phyloP scores from a whole-genome alignment of 2,797 vertebrate species.

The Apogon hyalosoma region DNA sequence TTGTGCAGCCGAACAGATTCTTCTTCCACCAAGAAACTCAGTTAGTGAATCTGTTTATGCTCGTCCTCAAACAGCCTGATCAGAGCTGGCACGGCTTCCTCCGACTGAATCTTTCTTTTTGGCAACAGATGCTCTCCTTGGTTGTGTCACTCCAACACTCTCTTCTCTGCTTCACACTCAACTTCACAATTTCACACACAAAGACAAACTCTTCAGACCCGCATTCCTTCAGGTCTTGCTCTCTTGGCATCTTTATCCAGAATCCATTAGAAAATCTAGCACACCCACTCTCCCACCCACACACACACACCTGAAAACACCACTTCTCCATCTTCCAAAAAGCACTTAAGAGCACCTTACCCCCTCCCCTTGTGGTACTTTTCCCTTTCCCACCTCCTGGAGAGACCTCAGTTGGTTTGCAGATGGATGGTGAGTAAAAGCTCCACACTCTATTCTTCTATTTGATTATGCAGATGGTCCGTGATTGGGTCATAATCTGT shows the following conservation, averaged over 20 bases:
- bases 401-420: constrained; percentile 6
- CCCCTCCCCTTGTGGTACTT: constrained; percentile 4
- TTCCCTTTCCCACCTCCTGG: not conserved
- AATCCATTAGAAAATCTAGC: constrained; percentile 31
- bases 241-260: constrained; percentile 12
- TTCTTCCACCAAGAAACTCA: not conserved
- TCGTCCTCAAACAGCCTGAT: not conserved
- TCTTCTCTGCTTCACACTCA: constrained; percentile 16
- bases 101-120: not conserved
- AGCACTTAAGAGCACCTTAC: constrained; percentile 34
- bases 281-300: constrained; percentile 3
- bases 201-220: constrained; percentile 6
- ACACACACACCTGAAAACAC: constrained; percentile 37
- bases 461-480: constrained; percentile 14
- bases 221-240: not conserved
- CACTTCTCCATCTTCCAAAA: constrained; percentile 31
- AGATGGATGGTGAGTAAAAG: not conserved
- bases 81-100: constrained; percentile 1
- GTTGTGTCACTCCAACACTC: constrained; percentile 14
- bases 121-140: constrained; percentile 9
- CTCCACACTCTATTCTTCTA: not conserved
- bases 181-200: constrained; percentile 23
- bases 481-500: constrained; percentile 24
- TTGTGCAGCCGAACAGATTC: not conserved
- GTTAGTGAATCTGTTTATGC: not conserved